phyloP scores from a whole-genome alignment of 2,888 invertebrate species.

The Netelia virgata region DNA sequence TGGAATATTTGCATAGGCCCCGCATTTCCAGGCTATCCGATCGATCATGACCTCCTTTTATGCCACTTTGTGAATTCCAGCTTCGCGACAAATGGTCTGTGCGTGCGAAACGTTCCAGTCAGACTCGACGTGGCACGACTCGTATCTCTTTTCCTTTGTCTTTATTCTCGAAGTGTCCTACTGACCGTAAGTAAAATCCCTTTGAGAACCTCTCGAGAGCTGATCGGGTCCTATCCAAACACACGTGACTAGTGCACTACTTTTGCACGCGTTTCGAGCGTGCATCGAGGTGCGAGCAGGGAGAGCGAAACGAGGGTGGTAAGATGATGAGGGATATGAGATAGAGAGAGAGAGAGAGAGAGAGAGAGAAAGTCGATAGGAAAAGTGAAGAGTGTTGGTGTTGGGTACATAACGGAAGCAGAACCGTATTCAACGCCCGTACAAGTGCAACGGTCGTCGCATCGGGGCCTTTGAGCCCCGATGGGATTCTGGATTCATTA shows the following conservation, averaged over 20 bases:
- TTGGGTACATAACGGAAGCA: constrained; percentile 20
- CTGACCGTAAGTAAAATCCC: too few species aligned
- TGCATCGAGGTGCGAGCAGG: neutral
- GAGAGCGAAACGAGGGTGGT: constrained; percentile 17
- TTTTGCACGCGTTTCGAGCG: neutral
- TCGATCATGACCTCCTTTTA: constrained; percentile 38
- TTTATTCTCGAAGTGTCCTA: neutral
- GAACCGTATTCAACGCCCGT: constrained; percentile 24
- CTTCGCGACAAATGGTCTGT: neutral
- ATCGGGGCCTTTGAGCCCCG: constrained; percentile 64
- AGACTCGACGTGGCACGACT: neutral
- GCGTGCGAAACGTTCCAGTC: neutral
- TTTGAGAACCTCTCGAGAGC: too few species aligned
- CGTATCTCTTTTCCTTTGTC: neutral
- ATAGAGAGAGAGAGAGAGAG: constrained; percentile 12
- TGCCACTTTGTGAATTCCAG: constrained; percentile 33
- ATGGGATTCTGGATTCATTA: constrained; percentile 80
- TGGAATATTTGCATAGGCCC: constrained; percentile 27
- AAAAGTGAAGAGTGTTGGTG: neutral
- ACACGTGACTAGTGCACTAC: constrained; percentile 29
- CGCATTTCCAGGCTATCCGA: constrained; percentile 37
- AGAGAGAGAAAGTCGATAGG: constrained; percentile 32
- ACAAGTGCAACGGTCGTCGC: constrained; percentile 34
- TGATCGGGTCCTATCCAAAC: neutral
- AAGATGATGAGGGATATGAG: constrained; percentile 49